A percentile compares a stretch with the other conserved stretches of the same genome.
Evolutionary conservation across 2,797 vertebrate species (phyloP).

Genomic region (Natrix natrix): DNA sequence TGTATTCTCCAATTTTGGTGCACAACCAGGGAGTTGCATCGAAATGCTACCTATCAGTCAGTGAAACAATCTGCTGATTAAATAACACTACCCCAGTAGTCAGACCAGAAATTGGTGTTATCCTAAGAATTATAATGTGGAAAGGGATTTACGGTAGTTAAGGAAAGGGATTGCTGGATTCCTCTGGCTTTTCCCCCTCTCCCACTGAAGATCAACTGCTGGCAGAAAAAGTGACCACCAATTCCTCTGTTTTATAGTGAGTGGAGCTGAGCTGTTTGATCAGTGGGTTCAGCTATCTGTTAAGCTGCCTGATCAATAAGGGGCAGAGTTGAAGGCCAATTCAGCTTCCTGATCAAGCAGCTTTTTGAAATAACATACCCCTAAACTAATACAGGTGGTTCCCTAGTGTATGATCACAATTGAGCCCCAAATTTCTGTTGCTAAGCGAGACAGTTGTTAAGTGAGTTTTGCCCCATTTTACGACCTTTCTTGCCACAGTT

Average conservation of each 20-base stretch:
- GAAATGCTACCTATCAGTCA: neutral
- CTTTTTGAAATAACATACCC: neutral
- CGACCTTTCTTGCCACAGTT: neutral
- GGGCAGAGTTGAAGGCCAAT: neutral
- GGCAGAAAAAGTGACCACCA: neutral
- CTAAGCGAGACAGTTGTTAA: neutral
- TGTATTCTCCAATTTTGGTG: neutral
- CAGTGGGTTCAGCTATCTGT: neutral
- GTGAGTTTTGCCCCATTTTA: neutral
- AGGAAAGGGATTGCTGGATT: neutral
- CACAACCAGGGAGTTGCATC: neutral
- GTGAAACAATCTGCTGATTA: neutral
- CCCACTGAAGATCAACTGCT: neutral
- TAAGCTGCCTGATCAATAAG: neutral
- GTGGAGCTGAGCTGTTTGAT: neutral
- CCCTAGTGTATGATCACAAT: neutral
- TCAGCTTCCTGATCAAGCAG: neutral
- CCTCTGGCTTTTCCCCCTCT: neutral
- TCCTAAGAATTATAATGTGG: neutral
- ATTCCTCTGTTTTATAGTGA: neutral
- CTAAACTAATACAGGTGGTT: neutral
- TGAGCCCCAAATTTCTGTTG: neutral
- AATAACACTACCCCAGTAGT: neutral
- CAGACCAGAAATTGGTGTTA: neutral
- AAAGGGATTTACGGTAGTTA: neutral